phyloP scores from a whole-genome alignment of 2,888 invertebrate genomes.

The Uropetala carovei region DNA sequence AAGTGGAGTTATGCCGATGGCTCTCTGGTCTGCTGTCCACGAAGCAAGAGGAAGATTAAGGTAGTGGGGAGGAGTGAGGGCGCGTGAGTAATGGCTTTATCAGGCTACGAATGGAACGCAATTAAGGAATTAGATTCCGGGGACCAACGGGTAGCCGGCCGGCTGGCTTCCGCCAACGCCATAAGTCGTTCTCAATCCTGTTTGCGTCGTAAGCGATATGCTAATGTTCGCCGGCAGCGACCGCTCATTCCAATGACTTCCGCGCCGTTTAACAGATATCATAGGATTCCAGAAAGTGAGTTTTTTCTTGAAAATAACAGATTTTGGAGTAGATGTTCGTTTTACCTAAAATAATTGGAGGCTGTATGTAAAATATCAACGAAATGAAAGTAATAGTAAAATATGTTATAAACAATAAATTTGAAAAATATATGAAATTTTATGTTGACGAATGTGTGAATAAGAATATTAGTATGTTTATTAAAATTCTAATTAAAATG shows the following conservation, averaged over 20 bases:
- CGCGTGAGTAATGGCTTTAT: conserved; percentile 62
- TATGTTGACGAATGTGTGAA: no score
- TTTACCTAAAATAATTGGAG: no score
- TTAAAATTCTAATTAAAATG: no score
- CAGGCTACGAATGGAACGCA: conserved; percentile 60
- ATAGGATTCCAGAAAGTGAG: neutral
- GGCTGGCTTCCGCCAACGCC: conserved; percentile 20
- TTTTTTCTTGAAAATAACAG: neutral
- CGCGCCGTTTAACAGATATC: conserved; percentile 31
- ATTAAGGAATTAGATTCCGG: conserved; percentile 62
- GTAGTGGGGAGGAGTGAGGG: neutral
- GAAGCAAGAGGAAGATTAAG: conserved; percentile 12
- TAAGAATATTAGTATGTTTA: no score
- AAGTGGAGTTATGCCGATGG: conserved; percentile 48
- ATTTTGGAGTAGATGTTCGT: neutral
- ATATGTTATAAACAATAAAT: no score
- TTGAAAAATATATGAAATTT: no score
- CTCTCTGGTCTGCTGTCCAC: neutral
- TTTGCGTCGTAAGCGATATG: conserved; percentile 55
- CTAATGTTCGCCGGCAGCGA: conserved; percentile 44
- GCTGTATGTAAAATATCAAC: no score
- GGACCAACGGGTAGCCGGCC: neutral
- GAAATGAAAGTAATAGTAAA: no score
- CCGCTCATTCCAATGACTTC: neutral
- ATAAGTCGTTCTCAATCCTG: conserved; percentile 58